These are phyloP conservation scores for Macaria notata DNA, from an alignment of 2,888 invertebrate species.

Conservation along the genomic window DNA sequence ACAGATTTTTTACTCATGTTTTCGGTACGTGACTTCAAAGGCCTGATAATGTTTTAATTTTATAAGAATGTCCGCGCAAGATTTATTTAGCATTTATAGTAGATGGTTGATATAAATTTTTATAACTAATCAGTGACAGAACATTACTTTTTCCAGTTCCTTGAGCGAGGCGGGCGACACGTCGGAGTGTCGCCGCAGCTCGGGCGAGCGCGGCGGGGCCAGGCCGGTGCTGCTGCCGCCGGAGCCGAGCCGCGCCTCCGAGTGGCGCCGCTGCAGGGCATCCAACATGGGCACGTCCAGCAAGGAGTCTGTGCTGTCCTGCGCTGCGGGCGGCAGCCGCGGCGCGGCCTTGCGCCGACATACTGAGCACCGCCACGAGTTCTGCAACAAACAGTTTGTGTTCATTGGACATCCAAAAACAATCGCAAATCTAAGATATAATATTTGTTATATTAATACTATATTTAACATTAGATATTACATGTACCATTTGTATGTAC, in stretches of 20 bases:
- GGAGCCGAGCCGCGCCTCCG: constrained; percentile 84
- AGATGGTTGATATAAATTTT: too few relatives aligned
- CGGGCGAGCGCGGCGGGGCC: constrained; percentile 93
- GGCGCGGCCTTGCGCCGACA: constrained; percentile 92
- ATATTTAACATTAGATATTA: too few relatives aligned
- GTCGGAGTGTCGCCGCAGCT: constrained; percentile 91
- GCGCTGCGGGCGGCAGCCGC: constrained; percentile 87
- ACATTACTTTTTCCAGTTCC: constrained; percentile 92
- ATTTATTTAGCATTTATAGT: too few relatives aligned
- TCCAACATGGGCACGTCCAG: constrained; percentile 91
- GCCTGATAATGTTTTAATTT: too few relatives aligned
- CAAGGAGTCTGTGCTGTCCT: constrained; percentile 92
- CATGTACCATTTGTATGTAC: too few relatives aligned
- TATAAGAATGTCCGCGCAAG: too few relatives aligned
- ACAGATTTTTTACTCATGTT: too few relatives aligned
- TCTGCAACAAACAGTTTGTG: constrained; percentile 62
- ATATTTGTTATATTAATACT: too few relatives aligned
- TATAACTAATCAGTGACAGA: too few relatives aligned
- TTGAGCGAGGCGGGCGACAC: constrained; percentile 94
- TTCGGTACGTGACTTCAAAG: too few relatives aligned
- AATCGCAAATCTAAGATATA: too few relatives aligned
- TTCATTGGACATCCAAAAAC: neutral
- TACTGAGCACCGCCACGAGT: constrained; percentile 94
- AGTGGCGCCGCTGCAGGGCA: constrained; percentile 90
- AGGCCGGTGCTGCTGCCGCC: constrained; percentile 82